A percentile compares a stretch with the other conserved stretches of the same genome.
Conservation (phyloP, 2,888 invertebrate genomes). For the Polydrusus cervinus region DNA sequence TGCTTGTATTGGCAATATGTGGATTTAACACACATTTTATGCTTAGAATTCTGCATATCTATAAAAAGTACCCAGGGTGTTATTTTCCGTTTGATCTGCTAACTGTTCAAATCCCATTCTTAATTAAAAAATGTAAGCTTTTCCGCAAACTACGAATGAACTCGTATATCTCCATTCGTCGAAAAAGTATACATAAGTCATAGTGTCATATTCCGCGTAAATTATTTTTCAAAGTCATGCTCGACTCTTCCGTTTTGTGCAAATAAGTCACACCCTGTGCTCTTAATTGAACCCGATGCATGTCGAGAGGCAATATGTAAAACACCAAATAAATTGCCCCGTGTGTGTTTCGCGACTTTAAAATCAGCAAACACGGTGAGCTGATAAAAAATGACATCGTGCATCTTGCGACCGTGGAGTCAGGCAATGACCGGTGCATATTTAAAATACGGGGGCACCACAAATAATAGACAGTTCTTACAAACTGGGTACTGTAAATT, state of each 20-base stretch:
- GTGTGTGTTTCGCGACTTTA: constrained; percentile 65
- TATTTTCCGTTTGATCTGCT: no score
- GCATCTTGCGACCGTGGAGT: constrained; percentile 39
- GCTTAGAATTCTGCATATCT: no score
- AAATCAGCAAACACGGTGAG: constrained; percentile 64
- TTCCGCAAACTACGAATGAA: background rate
- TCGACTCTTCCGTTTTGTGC: constrained; percentile 49
- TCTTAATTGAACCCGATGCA: constrained; percentile 53
- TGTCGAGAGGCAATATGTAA: constrained; percentile 55
- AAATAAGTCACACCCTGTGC: constrained; percentile 54
- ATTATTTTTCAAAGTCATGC: constrained; percentile 52
- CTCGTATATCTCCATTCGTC: constrained; percentile 28
- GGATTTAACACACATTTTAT: no score
- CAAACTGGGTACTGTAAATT: no score
- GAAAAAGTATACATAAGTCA: constrained; percentile 40
- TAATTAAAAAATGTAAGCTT: constrained; percentile 4
- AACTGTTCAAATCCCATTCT: no score
- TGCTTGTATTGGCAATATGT: no score
- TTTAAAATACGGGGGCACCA: background rate
- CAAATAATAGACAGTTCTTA: background rate
- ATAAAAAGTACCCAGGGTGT: no score
- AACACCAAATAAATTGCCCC: constrained; percentile 63
- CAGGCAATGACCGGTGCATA: constrained; percentile 44
- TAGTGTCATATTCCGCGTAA: constrained; percentile 47
- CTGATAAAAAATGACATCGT: constrained; percentile 49